Conservation (phyloP, 2,797 vertebrate genomes). For the Coccyzus lansbergi region DNA sequence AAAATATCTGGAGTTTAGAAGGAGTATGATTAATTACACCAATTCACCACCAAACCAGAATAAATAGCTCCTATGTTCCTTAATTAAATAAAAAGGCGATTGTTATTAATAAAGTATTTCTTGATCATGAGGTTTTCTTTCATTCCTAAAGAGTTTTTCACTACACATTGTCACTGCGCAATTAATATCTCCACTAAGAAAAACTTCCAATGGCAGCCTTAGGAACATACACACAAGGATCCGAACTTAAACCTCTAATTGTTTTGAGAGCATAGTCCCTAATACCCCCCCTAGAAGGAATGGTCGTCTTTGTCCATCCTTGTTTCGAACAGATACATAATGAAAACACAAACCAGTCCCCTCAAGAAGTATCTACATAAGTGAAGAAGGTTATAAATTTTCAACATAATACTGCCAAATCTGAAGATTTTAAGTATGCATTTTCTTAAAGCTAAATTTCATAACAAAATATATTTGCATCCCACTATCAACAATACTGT, state of each 20-base stretch:
- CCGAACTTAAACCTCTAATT: not conserved
- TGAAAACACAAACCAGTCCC: not conserved
- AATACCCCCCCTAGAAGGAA: constrained; percentile 50
- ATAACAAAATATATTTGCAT: not conserved
- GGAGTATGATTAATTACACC: constrained; percentile 24
- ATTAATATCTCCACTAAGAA: constrained; percentile 3
- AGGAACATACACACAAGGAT: constrained; percentile 7
- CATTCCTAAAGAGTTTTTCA: not conserved
- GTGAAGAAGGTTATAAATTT: not conserved
- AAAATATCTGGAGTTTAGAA: constrained; percentile 67
- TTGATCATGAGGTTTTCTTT: not conserved
- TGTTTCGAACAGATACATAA: not conserved
- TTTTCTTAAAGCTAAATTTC: not conserved
- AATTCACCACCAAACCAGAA: not conserved
- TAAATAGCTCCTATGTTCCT: not conserved
- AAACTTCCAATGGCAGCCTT: constrained; percentile 36
- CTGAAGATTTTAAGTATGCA: not conserved
- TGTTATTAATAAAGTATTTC: constrained; percentile 41
- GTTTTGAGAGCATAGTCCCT: constrained; percentile 31
- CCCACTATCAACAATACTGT: not conserved
- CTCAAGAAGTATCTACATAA: not conserved
- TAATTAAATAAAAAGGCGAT: not conserved
- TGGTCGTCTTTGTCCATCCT: constrained; percentile 36
- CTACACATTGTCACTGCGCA: not conserved
- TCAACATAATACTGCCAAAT: not conserved